Conservation (phyloP, 2,888 invertebrate species). For the Incurvaria masculella region DNA sequence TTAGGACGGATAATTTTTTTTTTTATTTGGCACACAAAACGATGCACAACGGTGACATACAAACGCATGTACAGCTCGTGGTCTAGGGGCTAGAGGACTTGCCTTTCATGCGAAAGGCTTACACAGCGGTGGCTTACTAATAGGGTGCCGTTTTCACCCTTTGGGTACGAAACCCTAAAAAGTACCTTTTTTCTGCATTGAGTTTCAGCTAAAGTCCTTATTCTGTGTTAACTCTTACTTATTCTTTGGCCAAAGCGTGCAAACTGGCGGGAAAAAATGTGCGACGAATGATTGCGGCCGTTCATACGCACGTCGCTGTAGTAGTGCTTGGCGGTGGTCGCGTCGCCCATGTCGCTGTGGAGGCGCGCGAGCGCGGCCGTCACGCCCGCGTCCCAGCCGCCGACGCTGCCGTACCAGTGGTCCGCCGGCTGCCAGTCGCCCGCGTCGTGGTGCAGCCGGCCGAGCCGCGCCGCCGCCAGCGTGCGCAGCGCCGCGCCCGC, state of each 20-base stretch:
- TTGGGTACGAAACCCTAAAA: too few species aligned
- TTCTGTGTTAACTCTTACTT: too few species aligned
- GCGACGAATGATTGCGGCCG: too few species aligned
- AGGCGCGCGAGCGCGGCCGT: conserved; percentile 87
- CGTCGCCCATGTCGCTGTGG: conserved; percentile 87
- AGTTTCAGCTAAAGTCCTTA: too few species aligned
- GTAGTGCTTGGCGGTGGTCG: conserved; percentile 51
- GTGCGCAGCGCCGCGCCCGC: conserved; percentile 37
- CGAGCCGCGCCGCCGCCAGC: conserved; percentile 40
- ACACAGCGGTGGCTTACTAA: too few species aligned
- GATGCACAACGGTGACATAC: background rate
- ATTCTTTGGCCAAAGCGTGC: too few species aligned
- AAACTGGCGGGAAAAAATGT: too few species aligned
- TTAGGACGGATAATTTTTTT: background rate
- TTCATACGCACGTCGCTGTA: conserved; percentile 45
- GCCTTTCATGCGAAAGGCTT: too few species aligned
- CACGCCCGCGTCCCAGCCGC: conserved; percentile 77
- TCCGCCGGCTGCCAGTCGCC: conserved; percentile 31
- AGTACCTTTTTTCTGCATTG: too few species aligned
- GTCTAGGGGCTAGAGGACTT: too few species aligned
- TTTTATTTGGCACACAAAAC: background rate
- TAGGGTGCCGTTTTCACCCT: too few species aligned
- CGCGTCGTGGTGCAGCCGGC: conserved; percentile 23
- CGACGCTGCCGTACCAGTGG: conserved; percentile 57
- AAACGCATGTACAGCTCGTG: too few species aligned